Conservation (phyloP, 2,113 vertebrate genomes). For the Vanacampus margaritifer region DNA sequence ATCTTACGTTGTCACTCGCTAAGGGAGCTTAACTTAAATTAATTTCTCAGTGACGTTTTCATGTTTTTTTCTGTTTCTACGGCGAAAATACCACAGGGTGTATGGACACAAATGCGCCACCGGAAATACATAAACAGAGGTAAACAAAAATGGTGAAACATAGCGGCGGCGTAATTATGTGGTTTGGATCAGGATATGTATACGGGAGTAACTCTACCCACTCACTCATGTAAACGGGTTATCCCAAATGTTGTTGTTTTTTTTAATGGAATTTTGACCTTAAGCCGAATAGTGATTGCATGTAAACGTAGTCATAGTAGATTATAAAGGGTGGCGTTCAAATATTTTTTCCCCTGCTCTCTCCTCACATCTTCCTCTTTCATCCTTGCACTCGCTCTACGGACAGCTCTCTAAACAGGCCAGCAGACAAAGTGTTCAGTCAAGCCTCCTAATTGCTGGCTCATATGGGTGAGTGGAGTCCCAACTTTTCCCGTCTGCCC, state of each 20-base stretch:
- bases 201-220: no score
- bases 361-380: constrained; percentile 64
- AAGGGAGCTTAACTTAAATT: no score
- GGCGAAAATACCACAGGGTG: no score
- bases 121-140: no score
- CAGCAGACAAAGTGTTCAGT: constrained; percentile 74
- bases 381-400: constrained; percentile 43
- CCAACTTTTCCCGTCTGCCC: constrained; percentile 68
- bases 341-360: constrained; percentile 43
- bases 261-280: no score
- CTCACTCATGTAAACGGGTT: background rate
- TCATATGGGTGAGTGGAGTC: constrained; percentile 71
- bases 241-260: constrained; percentile 12
- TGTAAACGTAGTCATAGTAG: constrained; percentile 14
- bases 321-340: constrained; percentile 68
- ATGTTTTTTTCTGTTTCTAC: no score
- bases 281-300: no score
- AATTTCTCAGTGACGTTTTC: constrained; percentile 6
- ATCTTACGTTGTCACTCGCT: no score
- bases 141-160: no score
- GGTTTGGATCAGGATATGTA: no score
- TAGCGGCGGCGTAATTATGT: no score
- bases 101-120: no score
- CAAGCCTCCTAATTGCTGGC: constrained; percentile 69
- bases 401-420: constrained; percentile 66